Percentiles rank a stretch among this genome's conserved stretches.
Evolutionary conservation across 2,888 invertebrate genomes (phyloP).

Genomic region (Atethmia centrago): DNA sequence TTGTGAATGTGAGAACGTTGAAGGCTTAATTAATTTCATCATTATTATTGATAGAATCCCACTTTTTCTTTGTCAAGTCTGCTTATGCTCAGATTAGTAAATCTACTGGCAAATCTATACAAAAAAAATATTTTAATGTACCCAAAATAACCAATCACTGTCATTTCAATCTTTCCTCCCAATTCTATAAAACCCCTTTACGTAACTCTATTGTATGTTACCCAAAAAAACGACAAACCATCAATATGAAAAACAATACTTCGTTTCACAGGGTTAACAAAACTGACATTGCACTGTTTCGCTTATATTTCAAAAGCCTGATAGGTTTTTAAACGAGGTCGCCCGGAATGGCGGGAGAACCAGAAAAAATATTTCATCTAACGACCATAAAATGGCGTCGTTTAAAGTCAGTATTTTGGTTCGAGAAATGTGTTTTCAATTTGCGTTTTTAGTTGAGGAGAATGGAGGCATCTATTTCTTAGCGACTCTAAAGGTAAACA

Average conservation of each 20-base stretch:
- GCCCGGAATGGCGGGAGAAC: conserved; percentile 53
- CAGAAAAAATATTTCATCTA: conserved; percentile 63
- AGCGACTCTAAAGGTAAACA: background rate
- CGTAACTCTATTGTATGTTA: background rate
- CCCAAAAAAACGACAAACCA: conserved; percentile 10
- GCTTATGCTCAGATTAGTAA: too few species aligned
- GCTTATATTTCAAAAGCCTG: conserved; percentile 65
- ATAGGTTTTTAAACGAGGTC: conserved; percentile 68
- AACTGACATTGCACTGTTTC: conserved; percentile 51
- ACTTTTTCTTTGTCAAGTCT: too few species aligned
- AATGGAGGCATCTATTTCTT: background rate
- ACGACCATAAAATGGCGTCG: conserved; percentile 65
- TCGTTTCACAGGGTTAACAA: conserved; percentile 37
- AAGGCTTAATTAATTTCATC: too few species aligned
- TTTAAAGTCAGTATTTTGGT: conserved; percentile 62
- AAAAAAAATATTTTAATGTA: too few species aligned
- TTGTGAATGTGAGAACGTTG: too few species aligned
- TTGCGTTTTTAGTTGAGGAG: conserved; percentile 7
- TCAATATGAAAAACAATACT: conserved; percentile 55
- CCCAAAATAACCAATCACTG: background rate
- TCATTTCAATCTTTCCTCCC: background rate
- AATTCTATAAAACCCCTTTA: background rate
- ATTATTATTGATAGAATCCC: too few species aligned
- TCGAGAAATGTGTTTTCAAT: conserved; percentile 55
- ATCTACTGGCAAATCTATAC: too few species aligned